Evolutionary conservation across 2,113 vertebrate genomes (phyloP).

Genomic region (Etheostoma cragini): DNA sequence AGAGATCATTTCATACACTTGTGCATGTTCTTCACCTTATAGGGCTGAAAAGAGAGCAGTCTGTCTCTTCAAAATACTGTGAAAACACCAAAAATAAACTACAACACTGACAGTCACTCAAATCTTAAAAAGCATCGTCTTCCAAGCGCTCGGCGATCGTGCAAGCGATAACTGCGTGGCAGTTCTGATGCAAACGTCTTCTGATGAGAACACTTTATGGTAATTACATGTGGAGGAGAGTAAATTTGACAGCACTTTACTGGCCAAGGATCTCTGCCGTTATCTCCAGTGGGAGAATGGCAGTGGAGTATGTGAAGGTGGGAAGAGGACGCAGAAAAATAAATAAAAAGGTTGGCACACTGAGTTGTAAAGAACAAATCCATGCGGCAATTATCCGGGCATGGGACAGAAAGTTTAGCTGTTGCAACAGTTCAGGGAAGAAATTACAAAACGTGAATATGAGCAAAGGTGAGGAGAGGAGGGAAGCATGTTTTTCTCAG

Average conservation of each 20-base stretch:
- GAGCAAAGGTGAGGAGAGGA: constrained; percentile 1
- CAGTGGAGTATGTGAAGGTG: neutral
- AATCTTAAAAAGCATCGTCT: constrained; percentile 10
- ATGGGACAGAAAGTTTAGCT: neutral
- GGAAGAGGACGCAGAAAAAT: no score
- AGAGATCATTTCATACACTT: constrained; percentile 25
- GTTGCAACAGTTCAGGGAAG: neutral
- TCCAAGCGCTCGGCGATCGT: neutral
- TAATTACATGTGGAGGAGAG: neutral
- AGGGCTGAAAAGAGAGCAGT: neutral
- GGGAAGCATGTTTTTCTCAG: neutral
- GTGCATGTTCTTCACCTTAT: constrained; percentile 9
- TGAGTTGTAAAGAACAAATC: constrained; percentile 30
- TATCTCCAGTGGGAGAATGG: constrained; percentile 20
- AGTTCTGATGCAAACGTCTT: constrained; percentile 8
- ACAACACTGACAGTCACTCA: neutral
- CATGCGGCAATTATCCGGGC: constrained; percentile 23
- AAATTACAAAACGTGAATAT: constrained; percentile 16
- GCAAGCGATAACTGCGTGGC: neutral
- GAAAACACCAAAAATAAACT: constrained; percentile 28
- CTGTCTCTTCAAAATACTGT: neutral
- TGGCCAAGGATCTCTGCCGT: constrained; percentile 21
- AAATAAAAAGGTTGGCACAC: neutral
- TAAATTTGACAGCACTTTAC: constrained; percentile 10
- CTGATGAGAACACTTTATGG: neutral